Base-by-base conservation (phyloP, 1,140 invertebrate species). In the Meloidogyne exigua region DNA sequence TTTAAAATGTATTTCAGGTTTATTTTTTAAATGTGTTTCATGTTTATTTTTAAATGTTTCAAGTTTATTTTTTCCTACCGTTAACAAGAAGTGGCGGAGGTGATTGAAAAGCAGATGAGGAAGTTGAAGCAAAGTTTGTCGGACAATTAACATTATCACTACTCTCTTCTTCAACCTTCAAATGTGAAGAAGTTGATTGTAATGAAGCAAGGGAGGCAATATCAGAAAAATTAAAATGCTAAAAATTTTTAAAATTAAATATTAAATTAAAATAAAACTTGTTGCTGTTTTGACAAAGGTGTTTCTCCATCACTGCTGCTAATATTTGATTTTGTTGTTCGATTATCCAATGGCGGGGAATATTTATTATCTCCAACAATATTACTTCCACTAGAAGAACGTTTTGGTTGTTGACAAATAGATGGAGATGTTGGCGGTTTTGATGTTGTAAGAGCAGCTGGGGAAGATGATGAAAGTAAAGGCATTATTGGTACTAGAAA, bases 201-300 rank as follows among this genome's bases (percentile, higher is more conserved):
- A 32, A 49, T 25, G 36, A 28, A 12, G 72, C 72, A 21, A 73
- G 57, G 23, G 72, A 73, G 21, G 72, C 57, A 32, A 73, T 73
- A 65, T 73, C 23, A 62, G 72, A 73, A n/a, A 73, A 73, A 65
- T 73, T 73, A 65, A 73, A 73, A 21, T 73, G 72, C 26, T 73
- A 39, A 28, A 39, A 36, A 68, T 32, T 5, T 5, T 68, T 23
- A 36, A 32, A 32, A 4, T 32, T n/a, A 25, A 42, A 36, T 5
- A 23, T 67, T 67, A 5, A 39, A 39, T 9, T 9, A 39, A 9
- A 39, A 39, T 9, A 39, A 9, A 39, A 39, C 36, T 9, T 39
- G 36, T 9, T 39, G 36, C 3, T 68, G 66, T 68, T 36, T 36
- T 36, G 21, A 5, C 15, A 67, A 39, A 67, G n/a, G 21, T 42